Base-by-base conservation (phyloP, 2,113 vertebrate species). In the Oncorhynchus keta region DNA sequence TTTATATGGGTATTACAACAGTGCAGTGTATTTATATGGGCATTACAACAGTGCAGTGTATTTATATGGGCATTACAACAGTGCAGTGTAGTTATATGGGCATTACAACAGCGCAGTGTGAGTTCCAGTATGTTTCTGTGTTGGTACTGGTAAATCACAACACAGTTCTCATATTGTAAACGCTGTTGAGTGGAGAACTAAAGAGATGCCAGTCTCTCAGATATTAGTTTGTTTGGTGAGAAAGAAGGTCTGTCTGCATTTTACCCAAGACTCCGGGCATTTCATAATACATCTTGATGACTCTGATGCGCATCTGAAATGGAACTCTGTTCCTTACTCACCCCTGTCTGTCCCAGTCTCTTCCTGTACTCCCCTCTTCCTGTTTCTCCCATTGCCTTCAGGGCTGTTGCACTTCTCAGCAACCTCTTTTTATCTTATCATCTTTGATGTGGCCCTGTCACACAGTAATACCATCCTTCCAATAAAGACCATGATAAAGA, bases 401-500 rank as follows among this genome's bases (percentile, higher is more conserved):
- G 75, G 5, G 18, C 65, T 32, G 62, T 11, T 45, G 39, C 39
- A 45, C 39, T 11, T 45, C 39, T 12, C 70, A 73, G 62, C 26
- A 57, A 55, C 76, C 72, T 62, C 16, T 24, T 35, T 26, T 26
- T 76, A 82, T 88, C 79, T 83, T 81, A 87, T 90, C 51, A 35
- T 26, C 49, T 30, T 18, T 71, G 76, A 85, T 82, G 81, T 86
- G 78, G 28, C 67, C 59, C 78, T 74, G 70, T 72, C 65, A 80
- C 68, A 62, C 78, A 59, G 79, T 90, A 90, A 91, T 86, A 85
- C 86, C 80, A 75, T 76, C 79, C 83, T 90, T 88, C 82, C 84
- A 64, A 84, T 75, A 74, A 82, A 76, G 66, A 76, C 24, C 72
- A 73, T 64, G 86, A 85, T 83, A 79, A 83, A 81, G 76, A 85